Evolutionary conservation across 2,797 vertebrate genomes (phyloP).

Genomic region (Antrozous pallidus): DNA sequence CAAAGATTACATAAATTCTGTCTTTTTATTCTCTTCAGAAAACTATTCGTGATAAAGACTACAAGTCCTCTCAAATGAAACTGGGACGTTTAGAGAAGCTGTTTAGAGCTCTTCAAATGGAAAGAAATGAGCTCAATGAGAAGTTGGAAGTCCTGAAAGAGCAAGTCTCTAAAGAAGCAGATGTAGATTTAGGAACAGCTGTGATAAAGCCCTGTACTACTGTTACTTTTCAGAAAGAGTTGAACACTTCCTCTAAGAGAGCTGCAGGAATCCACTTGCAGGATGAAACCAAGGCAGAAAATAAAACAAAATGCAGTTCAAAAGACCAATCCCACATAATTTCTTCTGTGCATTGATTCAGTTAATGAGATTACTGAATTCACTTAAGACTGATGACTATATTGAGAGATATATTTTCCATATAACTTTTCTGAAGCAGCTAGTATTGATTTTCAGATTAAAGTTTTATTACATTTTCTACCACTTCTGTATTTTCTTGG

Average conservation of each 20-base stretch:
- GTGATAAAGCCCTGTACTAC: conserved; percentile 62
- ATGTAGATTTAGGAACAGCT: conserved; percentile 71
- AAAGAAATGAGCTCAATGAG: conserved; percentile 94
- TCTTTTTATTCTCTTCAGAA: conserved; percentile 84
- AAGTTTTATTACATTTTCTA: conserved; percentile 89
- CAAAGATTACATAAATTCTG: conserved; percentile 12
- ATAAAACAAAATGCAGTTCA: conserved; percentile 34
- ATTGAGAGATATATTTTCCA: conserved; percentile 83
- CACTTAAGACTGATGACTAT: conserved; percentile 78
- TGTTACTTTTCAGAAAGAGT: conserved; percentile 75
- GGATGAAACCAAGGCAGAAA: conserved; percentile 62
- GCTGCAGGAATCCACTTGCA: conserved; percentile 76
- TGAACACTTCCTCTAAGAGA: conserved; percentile 58
- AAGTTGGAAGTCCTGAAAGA: conserved; percentile 89
- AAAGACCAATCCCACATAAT: conserved; percentile 75
- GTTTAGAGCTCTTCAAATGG: conserved; percentile 92
- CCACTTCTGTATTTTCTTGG: conserved; percentile 90
- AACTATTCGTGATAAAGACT: conserved; percentile 91
- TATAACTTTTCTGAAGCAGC: conserved; percentile 85
- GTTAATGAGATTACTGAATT: conserved; percentile 77
- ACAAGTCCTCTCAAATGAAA: conserved; percentile 92
- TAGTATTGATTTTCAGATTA: conserved; percentile 87
- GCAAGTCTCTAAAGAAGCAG: conserved; percentile 79
- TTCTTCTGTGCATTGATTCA: conserved; percentile 78
- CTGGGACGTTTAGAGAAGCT: conserved; percentile 94